Base-by-base conservation (phyloP, 2,888 invertebrate species). In the Buathra laborator region DNA sequence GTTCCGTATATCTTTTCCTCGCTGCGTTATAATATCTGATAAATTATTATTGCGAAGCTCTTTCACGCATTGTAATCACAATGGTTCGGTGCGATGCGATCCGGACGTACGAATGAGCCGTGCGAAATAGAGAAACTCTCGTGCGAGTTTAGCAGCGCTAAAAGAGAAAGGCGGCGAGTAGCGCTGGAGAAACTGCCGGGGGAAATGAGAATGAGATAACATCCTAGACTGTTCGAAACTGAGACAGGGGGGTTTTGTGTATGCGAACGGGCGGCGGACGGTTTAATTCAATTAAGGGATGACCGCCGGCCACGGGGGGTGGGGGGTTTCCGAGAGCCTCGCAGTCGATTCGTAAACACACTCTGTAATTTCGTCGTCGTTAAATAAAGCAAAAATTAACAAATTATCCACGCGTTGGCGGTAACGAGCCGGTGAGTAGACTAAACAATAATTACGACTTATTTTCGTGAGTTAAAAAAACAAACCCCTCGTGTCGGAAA, bases 231-330 rank as follows among this genome's bases (percentile, higher is more conserved):
- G 68, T 79, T 81, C 43, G 70, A 66, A 85, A 75, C 77, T 32
- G 51, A 71, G 66, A 53, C 75, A 71, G 32, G 71, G 24, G 46
- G 44, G 14, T 29, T 24, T 62, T 62, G 29, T 24, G 29, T 44
- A 51, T 14, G 29, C 48, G 19, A 43, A 14, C 37, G 78, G 68
- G 46, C 71, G 75, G 56, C 53, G 75, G 71, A 67, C 82, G 71
- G 75, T 85, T 76, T 85, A 85, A 85, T 82, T 85, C 71, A 82
- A 85, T 85, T 82, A 82, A 82, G 70, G 82, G 68, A 67, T 71
- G 82, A 82, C 64, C 79, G 70, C 56, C 46, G 16, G 71, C 76
- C 85, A 67, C 85, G 62, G 71, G 59, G 79, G 37, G 72, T 53
- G 71, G 59, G 79, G 37, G 72, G 14, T 59, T 4, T 64, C 24